Percentiles rank a stretch among this genome's conserved stretches.
Evolutionary conservation across 2,888 invertebrate species (phyloP).

Genomic region (Drosophila infuscata): DNA sequence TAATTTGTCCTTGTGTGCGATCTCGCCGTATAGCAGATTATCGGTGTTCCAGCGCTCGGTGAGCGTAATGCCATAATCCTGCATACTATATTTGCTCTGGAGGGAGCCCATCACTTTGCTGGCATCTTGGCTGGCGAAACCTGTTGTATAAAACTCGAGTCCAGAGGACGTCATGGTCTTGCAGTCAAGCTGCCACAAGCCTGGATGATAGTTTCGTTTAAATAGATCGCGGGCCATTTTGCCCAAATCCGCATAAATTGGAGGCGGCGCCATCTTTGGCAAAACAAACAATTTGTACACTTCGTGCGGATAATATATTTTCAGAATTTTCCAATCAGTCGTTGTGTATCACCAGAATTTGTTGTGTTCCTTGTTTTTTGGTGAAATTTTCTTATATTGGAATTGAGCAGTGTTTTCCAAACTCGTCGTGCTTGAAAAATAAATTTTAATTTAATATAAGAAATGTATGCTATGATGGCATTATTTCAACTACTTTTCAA

Average conservation of each 20-base stretch:
- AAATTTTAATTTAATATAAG: slow-evolving; percentile 16
- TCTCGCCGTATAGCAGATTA: slow-evolving; percentile 95
- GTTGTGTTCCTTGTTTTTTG: slow-evolving; percentile 13
- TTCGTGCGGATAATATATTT: slow-evolving; percentile 38
- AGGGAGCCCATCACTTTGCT: slow-evolving; percentile 94
- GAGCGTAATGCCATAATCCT: slow-evolving; percentile 94
- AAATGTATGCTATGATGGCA: slow-evolving; percentile 32
- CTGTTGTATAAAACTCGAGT: slow-evolving; percentile 96
- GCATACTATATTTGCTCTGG: slow-evolving; percentile 96
- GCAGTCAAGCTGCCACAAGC: slow-evolving; percentile 96
- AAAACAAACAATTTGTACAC: slow-evolving; percentile 51
- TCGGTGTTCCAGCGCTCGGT: slow-evolving; percentile 99
- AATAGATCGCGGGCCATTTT: slow-evolving; percentile 97
- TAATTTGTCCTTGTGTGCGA: slow-evolving; percentile 94
- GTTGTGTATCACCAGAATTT: slow-evolving; percentile 61
- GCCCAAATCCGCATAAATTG: slow-evolving; percentile 96
- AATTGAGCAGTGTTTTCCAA: slow-evolving; percentile 10
- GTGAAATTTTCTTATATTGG: background rate
- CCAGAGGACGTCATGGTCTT: slow-evolving; percentile 96
- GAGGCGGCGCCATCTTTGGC: slow-evolving; percentile 93
- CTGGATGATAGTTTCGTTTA: slow-evolving; percentile 97
- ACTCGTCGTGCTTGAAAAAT: background rate
- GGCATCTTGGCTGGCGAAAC: slow-evolving; percentile 94
- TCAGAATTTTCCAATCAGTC: slow-evolving; percentile 41
- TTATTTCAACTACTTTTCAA: background rate